Percentiles rank a stretch among this genome's conserved stretches.
Evolutionary conservation across 2,797 vertebrate species (phyloP).

Genomic region (Buceros bicornis): DNA sequence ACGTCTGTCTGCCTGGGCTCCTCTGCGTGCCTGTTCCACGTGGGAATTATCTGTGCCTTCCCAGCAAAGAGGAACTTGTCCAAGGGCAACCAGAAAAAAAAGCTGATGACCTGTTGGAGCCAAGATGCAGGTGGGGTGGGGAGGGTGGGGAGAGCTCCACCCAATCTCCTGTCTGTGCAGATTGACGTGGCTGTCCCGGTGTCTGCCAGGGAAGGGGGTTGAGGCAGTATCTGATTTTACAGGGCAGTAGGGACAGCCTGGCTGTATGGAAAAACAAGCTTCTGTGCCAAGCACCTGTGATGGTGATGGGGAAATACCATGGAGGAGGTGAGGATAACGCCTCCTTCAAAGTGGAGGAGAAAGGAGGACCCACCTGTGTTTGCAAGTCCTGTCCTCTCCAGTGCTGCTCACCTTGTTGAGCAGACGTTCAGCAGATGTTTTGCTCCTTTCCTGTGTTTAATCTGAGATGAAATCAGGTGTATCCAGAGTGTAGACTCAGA

Average conservation of each 20-base stretch:
- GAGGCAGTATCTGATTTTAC: neutral
- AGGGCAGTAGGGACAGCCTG: neutral
- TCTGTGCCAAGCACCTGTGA: neutral
- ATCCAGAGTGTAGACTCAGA: neutral
- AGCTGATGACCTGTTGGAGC: neutral
- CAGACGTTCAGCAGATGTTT: neutral
- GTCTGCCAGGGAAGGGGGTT: neutral
- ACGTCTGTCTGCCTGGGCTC: neutral
- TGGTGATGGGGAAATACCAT: neutral
- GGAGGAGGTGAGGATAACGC: neutral
- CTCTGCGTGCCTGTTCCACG: neutral
- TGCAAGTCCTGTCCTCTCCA: neutral
- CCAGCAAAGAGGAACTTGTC: rapidly evolving
- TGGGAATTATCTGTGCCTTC: neutral
- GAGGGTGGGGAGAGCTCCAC: neutral
- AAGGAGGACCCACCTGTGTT: neutral
- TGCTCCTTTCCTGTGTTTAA: neutral
- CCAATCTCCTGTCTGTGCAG: neutral
- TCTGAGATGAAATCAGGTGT: neutral
- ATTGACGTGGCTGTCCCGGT: neutral
- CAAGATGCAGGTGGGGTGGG: neutral
- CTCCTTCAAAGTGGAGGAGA: neutral
- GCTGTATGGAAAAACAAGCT: neutral
- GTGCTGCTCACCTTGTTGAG: neutral
- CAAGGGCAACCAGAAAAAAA: neutral